Evolutionary conservation across 1,140 invertebrate genomes (phyloP).

Genomic region (Teleogryllus occipitalis): DNA sequence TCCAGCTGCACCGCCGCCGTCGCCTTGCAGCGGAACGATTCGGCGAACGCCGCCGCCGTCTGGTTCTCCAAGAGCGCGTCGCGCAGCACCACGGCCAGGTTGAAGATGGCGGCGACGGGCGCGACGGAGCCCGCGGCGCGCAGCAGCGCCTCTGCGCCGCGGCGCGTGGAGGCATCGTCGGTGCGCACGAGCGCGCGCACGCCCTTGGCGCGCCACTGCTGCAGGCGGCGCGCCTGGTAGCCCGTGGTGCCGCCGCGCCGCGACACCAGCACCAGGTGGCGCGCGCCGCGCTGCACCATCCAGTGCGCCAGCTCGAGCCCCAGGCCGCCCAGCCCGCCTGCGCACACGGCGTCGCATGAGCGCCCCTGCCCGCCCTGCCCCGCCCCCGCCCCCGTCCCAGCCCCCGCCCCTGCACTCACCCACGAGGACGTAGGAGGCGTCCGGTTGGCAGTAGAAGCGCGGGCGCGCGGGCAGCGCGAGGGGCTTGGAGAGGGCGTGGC

Average conservation of each 20-base stretch:
- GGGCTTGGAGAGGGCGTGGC: not conserved
- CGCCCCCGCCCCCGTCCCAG: no score
- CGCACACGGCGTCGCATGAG: constrained; percentile 36
- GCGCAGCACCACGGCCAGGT: constrained; percentile 52
- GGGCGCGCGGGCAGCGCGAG: constrained; percentile 34
- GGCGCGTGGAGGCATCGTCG: constrained; percentile 39
- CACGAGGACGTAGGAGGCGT: no score
- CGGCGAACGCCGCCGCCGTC: no score
- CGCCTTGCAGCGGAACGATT: no score
- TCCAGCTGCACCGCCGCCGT: no score
- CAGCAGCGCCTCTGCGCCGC: constrained; percentile 48
- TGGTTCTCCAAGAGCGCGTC: no score
- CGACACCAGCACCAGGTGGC: constrained; percentile 46
- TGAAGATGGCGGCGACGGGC: constrained; percentile 67
- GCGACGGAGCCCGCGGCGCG: constrained; percentile 46
- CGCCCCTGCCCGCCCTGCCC: no score
- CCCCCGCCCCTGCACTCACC: no score
- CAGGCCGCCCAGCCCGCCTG: constrained; percentile 80
- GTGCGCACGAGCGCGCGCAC: constrained; percentile 41
- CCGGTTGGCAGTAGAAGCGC: constrained; percentile 42
- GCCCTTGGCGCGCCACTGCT: constrained; percentile 39
- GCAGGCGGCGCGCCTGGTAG: constrained; percentile 39
- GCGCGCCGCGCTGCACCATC: constrained; percentile 60
- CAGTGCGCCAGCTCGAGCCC: constrained; percentile 85
- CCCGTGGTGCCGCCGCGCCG: constrained; percentile 38